Evolutionary conservation across 2,888 invertebrate species (phyloP).

Genomic region (Drosophila ochracea): DNA sequence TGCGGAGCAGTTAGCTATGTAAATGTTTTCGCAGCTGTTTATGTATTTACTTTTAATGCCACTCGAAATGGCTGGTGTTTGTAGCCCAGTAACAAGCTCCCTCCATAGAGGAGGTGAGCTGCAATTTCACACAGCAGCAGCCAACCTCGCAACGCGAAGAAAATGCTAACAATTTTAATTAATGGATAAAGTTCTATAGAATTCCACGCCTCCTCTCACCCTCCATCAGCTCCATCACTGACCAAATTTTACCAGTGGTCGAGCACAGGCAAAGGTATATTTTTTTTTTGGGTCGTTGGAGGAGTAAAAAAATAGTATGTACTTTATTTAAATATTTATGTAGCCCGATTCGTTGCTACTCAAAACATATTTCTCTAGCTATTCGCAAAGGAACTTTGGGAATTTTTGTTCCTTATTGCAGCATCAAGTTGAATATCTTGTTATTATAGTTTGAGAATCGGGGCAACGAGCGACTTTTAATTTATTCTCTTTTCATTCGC

Average conservation of each 20-base stretch:
- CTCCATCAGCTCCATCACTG: background rate
- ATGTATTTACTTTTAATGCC: conserved; percentile 77
- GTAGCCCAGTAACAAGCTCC: conserved; percentile 8
- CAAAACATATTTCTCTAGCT: conserved; percentile 31
- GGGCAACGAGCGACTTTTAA: too few species aligned
- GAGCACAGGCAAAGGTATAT: background rate
- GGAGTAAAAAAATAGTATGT: conserved; percentile 41
- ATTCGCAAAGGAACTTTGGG: conserved; percentile 12
- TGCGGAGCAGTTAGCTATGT: conserved; percentile 73
- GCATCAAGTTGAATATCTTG: background rate
- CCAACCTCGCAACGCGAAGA: conserved; percentile 66
- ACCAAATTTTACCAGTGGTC: conserved; percentile 19
- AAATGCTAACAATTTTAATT: conserved; percentile 83
- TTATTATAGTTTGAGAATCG: background rate
- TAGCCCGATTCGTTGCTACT: conserved; percentile 14
- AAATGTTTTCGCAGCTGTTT: conserved; percentile 75
- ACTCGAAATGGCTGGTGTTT: conserved; percentile 48
- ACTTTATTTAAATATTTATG: conserved; percentile 63
- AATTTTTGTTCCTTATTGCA: background rate
- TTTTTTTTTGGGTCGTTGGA: conserved; percentile 6
- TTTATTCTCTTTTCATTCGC: too few species aligned
- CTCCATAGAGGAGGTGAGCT: conserved; percentile 21
- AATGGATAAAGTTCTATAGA: conserved; percentile 83
- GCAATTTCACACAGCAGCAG: conserved; percentile 43
- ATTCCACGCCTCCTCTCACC: conserved; percentile 43